Percentiles rank a stretch among this genome's conserved stretches.
Evolutionary conservation across 2,113 vertebrate species (phyloP).

Genomic region (Cryptomyrus ogoouensis): DNA sequence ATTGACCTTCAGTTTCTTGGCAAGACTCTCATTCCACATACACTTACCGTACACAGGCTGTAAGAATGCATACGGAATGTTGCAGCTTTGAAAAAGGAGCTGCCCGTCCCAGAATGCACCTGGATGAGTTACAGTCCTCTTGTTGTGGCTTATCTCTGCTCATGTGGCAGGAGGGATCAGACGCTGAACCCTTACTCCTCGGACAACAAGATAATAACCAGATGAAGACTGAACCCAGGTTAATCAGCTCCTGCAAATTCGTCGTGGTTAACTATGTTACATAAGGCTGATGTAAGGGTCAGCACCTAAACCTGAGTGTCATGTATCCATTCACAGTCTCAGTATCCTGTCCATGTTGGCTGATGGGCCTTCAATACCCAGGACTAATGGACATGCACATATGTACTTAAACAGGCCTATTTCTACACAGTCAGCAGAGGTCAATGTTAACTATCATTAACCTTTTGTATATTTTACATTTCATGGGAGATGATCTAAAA

Average conservation of each 20-base stretch:
- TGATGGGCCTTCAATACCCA: not conserved
- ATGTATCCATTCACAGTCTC: conserved; percentile 22
- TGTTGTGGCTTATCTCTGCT: not conserved
- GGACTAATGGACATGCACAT: not conserved
- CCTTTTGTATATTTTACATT: not conserved
- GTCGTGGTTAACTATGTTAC: conserved; percentile 23
- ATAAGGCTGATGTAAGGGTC: conserved; percentile 23
- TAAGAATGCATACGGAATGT: not conserved
- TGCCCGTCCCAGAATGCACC: not conserved
- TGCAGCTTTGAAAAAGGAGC: not conserved
- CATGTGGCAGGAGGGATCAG: not conserved
- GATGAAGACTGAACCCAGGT: conserved; percentile 28
- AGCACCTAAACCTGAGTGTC: conserved; percentile 8
- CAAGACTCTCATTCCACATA: not conserved
- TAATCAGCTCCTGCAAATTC: conserved; percentile 31
- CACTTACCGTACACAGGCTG: not conserved
- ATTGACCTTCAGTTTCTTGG: not conserved
- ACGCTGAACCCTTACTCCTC: conserved; percentile 6
- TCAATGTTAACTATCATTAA: not conserved
- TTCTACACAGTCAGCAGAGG: not conserved
- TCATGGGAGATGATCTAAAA: not conserved
- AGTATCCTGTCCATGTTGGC: conserved; percentile 16
- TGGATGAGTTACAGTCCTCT: not conserved
- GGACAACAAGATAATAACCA: conserved; percentile 28
- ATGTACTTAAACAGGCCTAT: not conserved